These are phyloP conservation scores for Himalopsyche phryganea DNA, from an alignment of 1,140 invertebrate species.

Conservation along the genomic window DNA sequence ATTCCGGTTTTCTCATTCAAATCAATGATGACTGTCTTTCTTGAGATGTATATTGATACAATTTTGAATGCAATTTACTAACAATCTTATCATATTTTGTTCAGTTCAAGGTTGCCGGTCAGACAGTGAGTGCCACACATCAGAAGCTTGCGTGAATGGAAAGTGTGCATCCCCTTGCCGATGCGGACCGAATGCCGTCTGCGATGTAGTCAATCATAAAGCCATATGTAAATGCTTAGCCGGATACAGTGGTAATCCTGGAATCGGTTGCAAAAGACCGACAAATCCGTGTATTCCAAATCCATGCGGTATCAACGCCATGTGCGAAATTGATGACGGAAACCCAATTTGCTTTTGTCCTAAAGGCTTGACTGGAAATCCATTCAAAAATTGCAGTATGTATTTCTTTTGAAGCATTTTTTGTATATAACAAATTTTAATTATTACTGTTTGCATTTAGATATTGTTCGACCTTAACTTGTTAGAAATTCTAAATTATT, in stretches of 20 bases:
- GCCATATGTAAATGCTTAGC: slow-evolving; percentile 72
- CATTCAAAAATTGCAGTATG: slow-evolving; percentile 87
- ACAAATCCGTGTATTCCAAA: slow-evolving; percentile 75
- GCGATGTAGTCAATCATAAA: slow-evolving; percentile 71
- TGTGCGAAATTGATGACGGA: slow-evolving; percentile 81
- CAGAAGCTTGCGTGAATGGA: slow-evolving; percentile 70
- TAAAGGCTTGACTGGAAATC: slow-evolving; percentile 85
- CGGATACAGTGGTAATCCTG: slow-evolving; percentile 70
- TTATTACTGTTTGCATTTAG: background rate
- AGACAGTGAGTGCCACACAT: slow-evolving; percentile 64
- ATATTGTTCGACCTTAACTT: no score
- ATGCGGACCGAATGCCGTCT: slow-evolving; percentile 72
- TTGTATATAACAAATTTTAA: slow-evolving; percentile 12
- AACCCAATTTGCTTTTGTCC: slow-evolving; percentile 87
- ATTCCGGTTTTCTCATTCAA: background rate
- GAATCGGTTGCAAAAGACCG: slow-evolving; percentile 57
- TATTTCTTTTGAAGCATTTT: slow-evolving; percentile 36
- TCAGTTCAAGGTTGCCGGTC: slow-evolving; percentile 64
- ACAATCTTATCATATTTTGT: slow-evolving; percentile 26
- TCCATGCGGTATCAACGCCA: slow-evolving; percentile 78
- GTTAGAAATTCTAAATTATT: no score
- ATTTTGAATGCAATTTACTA: background rate
- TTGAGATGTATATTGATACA: background rate
- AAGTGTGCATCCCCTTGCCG: slow-evolving; percentile 72
- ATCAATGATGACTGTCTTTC: background rate